Conservation (phyloP, 2,113 vertebrate genomes). For the Ornithorhynchus anatinus region DNA sequence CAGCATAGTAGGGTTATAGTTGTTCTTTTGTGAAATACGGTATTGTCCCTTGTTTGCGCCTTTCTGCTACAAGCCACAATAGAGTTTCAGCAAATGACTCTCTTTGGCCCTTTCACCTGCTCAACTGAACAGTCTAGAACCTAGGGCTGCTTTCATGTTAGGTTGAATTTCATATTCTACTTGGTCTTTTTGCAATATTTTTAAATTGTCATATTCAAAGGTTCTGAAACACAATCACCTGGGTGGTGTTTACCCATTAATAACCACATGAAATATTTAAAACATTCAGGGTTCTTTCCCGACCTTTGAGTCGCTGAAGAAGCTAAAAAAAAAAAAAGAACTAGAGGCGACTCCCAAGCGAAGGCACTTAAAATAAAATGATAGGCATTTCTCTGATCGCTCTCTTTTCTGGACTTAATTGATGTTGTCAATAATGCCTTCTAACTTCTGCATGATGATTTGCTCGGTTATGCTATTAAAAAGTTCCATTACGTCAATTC, state of each 20-base stretch:
- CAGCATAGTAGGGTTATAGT: no score
- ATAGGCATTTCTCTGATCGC: not conserved
- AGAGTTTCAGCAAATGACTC: no score
- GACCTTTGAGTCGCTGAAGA: slow-evolving; percentile 27
- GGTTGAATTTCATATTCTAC: not conserved
- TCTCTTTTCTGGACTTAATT: not conserved
- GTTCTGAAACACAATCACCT: not conserved
- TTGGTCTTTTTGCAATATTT: not conserved
- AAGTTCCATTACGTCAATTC: slow-evolving; percentile 19
- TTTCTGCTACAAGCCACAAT: not conserved
- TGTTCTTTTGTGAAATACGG: not conserved
- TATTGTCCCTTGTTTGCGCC: not conserved
- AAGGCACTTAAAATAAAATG: slow-evolving; percentile 1
- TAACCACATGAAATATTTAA: not conserved
- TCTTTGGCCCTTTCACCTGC: no score
- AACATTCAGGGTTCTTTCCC: not conserved
- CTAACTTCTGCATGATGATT: slow-evolving; percentile 17
- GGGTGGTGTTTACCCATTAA: not conserved
- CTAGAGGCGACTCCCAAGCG: not conserved
- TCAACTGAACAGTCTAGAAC: not conserved
- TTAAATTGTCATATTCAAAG: not conserved
- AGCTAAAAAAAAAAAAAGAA: not conserved
- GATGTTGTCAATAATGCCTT: not conserved
- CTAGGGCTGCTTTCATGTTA: not conserved
- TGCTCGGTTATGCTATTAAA: slow-evolving; percentile 19